Conservation (phyloP, 92 coral and sea anemone genomes). For the Desmophyllum pertusum region DNA sequence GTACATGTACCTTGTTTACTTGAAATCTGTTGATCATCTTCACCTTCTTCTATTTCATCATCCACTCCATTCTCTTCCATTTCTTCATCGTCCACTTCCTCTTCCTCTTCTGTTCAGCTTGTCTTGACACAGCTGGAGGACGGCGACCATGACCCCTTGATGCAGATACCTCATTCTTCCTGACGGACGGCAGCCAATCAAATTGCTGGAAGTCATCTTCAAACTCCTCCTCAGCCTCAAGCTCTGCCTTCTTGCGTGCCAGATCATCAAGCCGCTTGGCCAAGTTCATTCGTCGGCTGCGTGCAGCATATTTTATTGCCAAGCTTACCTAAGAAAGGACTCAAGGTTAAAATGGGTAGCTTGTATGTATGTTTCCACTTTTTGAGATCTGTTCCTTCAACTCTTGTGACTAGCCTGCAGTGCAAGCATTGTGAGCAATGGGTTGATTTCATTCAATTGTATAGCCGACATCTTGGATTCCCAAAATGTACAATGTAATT, state of each 20-base stretch:
- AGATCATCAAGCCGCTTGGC: conserved; percentile 88
- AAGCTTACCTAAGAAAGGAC: conserved; percentile 78
- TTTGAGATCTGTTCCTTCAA: no score
- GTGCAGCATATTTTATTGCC: conserved; percentile 95
- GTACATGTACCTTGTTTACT: conserved; percentile 13
- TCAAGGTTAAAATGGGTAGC: not conserved
- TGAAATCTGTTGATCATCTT: conserved; percentile 43
- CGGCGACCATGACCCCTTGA: not conserved
- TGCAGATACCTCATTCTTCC: not conserved
- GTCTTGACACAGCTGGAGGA: conserved; percentile 6
- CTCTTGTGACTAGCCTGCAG: no score
- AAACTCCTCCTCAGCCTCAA: conserved; percentile 76
- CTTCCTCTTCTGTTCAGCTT: conserved; percentile 37
- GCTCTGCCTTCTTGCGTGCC: conserved; percentile 86
- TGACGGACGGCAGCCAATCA: conserved; percentile 26
- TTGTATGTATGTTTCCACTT: no score
- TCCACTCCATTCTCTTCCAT: conserved; percentile 43
- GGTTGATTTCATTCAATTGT: no score
- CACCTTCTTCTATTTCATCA: conserved; percentile 39
- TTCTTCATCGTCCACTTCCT: conserved; percentile 51
- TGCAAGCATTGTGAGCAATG: no score
- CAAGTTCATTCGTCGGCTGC: conserved; percentile 86
- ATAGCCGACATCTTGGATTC: no score
- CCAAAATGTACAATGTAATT: no score
- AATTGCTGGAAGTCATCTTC: conserved; percentile 41